Conservation (phyloP, 1,140 invertebrate species). For the Oscheius sp. region DNA sequence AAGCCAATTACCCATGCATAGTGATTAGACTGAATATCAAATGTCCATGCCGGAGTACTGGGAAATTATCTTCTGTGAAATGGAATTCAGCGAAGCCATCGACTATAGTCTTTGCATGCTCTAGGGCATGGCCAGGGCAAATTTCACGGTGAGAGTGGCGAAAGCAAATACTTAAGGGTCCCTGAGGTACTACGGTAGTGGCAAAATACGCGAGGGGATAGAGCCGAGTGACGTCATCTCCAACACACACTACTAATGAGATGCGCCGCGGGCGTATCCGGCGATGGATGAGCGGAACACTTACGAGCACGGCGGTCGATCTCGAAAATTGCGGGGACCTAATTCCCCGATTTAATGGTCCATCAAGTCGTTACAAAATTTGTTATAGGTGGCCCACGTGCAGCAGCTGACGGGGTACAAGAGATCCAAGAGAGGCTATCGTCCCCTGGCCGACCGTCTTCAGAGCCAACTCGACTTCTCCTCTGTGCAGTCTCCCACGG, state of each 20-base stretch:
- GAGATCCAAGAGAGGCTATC: conserved; percentile 55
- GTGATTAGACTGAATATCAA: too few species aligned
- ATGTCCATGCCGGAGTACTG: too few species aligned
- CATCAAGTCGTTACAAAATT: neutral
- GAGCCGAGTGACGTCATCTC: neutral
- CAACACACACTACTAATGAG: conserved; percentile 3
- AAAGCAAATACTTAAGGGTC: neutral
- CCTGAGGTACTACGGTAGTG: conserved; percentile 1
- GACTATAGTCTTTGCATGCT: too few species aligned
- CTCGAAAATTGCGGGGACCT: too few species aligned
- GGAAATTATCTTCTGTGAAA: too few species aligned
- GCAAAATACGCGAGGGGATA: neutral
- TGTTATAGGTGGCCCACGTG: conserved; percentile 54
- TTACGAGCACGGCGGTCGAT: too few species aligned
- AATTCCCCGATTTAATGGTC: too few species aligned
- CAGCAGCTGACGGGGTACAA: conserved; percentile 59
- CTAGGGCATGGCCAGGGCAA: too few species aligned
- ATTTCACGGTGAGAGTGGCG: too few species aligned
- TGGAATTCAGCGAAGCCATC: too few species aligned
- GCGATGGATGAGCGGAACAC: too few species aligned
- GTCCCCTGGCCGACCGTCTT: conserved; percentile 58
- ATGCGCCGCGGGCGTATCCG: neutral
- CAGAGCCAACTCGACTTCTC: conserved; percentile 60
- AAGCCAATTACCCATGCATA: too few species aligned
- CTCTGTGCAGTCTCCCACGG: conserved; percentile 55